Base-by-base conservation (phyloP, 2,888 invertebrate genomes). In the Eupeodes luniger region DNA sequence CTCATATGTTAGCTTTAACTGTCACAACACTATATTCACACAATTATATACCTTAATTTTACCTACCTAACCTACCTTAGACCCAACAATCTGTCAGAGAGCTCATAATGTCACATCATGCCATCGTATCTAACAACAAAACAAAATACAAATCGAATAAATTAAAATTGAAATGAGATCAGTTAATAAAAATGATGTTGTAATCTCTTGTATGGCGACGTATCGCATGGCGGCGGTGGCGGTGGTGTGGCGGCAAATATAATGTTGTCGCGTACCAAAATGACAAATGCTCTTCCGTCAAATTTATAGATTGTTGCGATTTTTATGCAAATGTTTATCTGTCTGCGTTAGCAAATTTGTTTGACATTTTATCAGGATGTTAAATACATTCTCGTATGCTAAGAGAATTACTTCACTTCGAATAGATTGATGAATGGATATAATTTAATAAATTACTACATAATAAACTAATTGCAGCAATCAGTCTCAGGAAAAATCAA, bases 151-250 rank as follows among this genome's bases (percentile, higher is more conserved):
- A 72, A 78, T 83, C 16, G 70, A 64, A 66, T 57, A 51, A 83
- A 83, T 83, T 78, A n/a, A 78, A 78, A 36, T 53, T 34, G 27
- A 67, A 78, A 83, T 67, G 78, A 66, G 66, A 67, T 67, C 83
- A 77, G 57, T 78, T 57, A 72, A 64, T 82, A 77, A 47, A 51
- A 36, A 53, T 10, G 83, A 61, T 83, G 66, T 83, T 57, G 59
- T 66, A 74, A 76, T 66, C 72, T n/a, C 53, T n/a, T 62, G 44
- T 81, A 69, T 53, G 19, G 51, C 40, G 53, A 53, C 62, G 44
- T 75, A 66, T 19, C 47, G n/a, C 19, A 47, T 16, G 11, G 34
- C 55, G 47, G 69, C 69, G 76, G 76, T 69, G 55, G 61, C 34
- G 9, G 27, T 6, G 10, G 1, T 11, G 1, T 2, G 10, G 47